Conservation (phyloP, 2,113 vertebrate species). For the Nerophis lumbriciformis region DNA sequence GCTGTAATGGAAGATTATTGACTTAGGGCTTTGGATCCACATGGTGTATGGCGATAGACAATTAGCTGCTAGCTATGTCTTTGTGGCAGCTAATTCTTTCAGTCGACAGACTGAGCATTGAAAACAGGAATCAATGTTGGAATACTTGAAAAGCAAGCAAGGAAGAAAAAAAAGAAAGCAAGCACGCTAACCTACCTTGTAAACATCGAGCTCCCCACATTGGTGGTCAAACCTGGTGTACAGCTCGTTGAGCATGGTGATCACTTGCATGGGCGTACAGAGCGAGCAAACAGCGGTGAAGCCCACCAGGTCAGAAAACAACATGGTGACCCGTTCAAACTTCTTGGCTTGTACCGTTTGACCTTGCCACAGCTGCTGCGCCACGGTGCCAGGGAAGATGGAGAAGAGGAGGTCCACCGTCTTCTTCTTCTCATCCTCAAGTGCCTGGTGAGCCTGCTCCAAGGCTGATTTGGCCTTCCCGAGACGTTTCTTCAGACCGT, state of each 20-base stretch:
- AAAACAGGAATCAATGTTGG: no score
- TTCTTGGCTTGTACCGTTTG: constrained; percentile 92
- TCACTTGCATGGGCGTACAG: constrained; percentile 95
- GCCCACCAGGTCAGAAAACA: constrained; percentile 97
- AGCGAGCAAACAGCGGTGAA: constrained; percentile 94
- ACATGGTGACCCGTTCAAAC: constrained; percentile 90
- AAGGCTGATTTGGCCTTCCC: constrained; percentile 93
- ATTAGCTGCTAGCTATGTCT: no score
- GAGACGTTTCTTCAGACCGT: constrained; percentile 91
- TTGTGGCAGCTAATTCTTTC: no score
- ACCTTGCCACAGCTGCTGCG: constrained; percentile 95
- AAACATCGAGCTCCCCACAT: constrained; percentile 92
- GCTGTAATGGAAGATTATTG: no score
- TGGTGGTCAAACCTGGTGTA: constrained; percentile 95
- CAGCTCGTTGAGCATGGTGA: constrained; percentile 94
- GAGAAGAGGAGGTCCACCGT: constrained; percentile 94
- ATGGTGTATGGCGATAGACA: no score
- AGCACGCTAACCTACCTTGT: constrained; percentile 81
- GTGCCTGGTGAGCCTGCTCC: constrained; percentile 87
- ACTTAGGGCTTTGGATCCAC: no score
- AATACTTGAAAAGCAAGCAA: no score
- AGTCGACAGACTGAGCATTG: no score
- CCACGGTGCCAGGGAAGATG: constrained; percentile 92
- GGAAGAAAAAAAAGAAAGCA: neutral
- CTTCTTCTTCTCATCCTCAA: constrained; percentile 96